Percentiles rank a stretch among this genome's conserved stretches.
Conservation (phyloP, 2,797 vertebrate species). For the Paramormyrops hopkinsi region DNA sequence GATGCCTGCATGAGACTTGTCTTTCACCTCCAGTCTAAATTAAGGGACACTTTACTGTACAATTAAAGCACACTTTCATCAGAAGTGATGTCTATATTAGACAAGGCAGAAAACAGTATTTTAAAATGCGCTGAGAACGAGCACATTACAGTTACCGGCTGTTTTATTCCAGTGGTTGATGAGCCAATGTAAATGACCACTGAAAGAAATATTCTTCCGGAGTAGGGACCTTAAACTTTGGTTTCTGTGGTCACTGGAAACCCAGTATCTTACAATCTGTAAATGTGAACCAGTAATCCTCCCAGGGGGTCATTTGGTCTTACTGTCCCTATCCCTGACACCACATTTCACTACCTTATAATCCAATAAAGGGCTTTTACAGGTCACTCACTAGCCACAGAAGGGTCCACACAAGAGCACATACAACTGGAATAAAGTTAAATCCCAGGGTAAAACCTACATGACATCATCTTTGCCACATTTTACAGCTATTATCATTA, state of each 20-base stretch:
- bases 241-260: not conserved
- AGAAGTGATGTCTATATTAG: not conserved
- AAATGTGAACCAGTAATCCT: not conserved
- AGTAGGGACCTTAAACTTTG: not conserved
- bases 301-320: not conserved
- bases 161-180: not conserved
- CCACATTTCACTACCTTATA: slow-evolving; percentile 8
- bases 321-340: not conserved
- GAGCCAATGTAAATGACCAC: not conserved
- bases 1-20: not conserved
- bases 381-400: not conserved
- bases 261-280: not conserved
- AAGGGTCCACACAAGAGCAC: not conserved
- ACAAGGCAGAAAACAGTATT: not conserved
- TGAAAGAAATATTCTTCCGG: not conserved
- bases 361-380: slow-evolving; percentile 27
- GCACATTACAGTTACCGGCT: not conserved
- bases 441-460: not conserved
- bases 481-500: not conserved
- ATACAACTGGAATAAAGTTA: not conserved
- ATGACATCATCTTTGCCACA: not conserved
- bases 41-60: not conserved
- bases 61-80: not conserved
- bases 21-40: not conserved
- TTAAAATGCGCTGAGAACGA: not conserved